phyloP scores from a whole-genome alignment of 2,797 vertebrate species.

The Sebastes oblongus region DNA sequence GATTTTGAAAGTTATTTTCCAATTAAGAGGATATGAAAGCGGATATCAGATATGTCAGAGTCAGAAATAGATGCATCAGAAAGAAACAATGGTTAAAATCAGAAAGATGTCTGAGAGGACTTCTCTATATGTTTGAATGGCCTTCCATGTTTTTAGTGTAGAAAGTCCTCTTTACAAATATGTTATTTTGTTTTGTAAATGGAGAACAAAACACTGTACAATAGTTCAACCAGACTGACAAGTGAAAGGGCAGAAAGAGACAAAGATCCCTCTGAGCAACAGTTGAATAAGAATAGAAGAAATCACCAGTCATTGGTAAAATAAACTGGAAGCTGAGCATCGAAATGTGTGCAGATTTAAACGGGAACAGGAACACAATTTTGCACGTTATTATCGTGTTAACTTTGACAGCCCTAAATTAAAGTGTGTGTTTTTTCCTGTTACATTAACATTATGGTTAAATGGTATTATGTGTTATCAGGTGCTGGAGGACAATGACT shows the following conservation, averaged over 20 bases:
- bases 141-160: not conserved
- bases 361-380: not conserved
- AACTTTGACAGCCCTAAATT: no score
- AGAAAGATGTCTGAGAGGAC: not conserved
- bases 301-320: not conserved
- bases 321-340: not conserved
- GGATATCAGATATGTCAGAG: not conserved
- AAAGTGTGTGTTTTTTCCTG: no score
- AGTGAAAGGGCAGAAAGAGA: not conserved
- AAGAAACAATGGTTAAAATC: not conserved
- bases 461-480: slow-evolving; percentile 10
- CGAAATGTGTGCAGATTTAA: not conserved
- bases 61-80: not conserved
- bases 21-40: slow-evolving; percentile 36
- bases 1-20: slow-evolving; percentile 7
- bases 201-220: not conserved
- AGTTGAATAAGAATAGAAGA: not conserved
- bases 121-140: not conserved
- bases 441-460: not conserved
- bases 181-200: not conserved
- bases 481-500: slow-evolving; percentile 97
- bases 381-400: no score
- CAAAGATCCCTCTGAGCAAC: not conserved
- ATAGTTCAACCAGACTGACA: not conserved
- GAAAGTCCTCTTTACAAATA: not conserved